Conservation (phyloP, 2,113 vertebrate species). For the Proterorhinus semilunaris region DNA sequence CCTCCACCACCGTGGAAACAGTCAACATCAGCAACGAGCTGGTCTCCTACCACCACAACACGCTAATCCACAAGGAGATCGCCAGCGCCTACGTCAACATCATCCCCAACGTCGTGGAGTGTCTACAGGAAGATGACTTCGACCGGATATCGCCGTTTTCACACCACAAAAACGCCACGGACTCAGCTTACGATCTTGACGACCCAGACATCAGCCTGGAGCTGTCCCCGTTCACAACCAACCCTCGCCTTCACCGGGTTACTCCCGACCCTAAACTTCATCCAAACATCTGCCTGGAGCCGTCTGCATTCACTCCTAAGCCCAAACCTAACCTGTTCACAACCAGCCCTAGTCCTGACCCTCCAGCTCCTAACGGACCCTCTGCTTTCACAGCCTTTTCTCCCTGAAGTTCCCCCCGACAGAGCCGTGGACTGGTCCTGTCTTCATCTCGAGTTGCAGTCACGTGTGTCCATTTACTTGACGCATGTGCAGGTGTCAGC, state of each 20-base stretch:
- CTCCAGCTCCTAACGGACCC: no score
- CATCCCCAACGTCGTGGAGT: conserved; percentile 85
- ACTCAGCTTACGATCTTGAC: conserved; percentile 83
- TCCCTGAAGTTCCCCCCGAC: no score
- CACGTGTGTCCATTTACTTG: no score
- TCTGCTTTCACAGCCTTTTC: no score
- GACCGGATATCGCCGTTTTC: conserved; percentile 81
- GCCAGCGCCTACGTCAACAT: conserved; percentile 83
- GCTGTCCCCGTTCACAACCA: conserved; percentile 83
- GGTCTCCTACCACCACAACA: conserved; percentile 89
- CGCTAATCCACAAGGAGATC: conserved; percentile 83
- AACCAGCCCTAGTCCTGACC: no score
- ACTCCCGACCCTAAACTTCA: no score
- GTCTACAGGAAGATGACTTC: conserved; percentile 79
- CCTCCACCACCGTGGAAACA: conserved; percentile 83
- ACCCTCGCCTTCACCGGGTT: conserved; percentile 24
- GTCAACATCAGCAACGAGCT: conserved; percentile 92
- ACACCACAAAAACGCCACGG: conserved; percentile 75
- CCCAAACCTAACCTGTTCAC: no score
- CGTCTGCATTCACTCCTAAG: no score
- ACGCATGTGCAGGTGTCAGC: no score
- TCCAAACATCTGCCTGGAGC: no score
- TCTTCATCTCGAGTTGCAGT: no score
- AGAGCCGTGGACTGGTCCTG: no score
- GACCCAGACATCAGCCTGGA: conserved; percentile 85